Conservation (phyloP, 2,888 invertebrate species). For the Heterodera filipjevi region DNA sequence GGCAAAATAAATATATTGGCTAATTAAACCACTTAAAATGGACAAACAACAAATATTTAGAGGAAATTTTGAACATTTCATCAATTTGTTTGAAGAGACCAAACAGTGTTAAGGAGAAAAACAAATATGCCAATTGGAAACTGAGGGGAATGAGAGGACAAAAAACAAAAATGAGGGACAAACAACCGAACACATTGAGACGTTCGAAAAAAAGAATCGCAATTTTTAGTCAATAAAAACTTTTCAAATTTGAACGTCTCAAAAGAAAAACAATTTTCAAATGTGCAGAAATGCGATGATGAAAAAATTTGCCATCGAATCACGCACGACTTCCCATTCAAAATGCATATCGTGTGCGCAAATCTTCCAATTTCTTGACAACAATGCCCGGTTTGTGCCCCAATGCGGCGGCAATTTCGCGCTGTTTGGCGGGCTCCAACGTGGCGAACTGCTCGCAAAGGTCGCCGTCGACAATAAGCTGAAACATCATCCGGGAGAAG, state of each 20-base stretch:
- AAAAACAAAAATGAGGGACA: neutral
- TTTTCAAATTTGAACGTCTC: neutral
- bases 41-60: neutral
- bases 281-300: neutral
- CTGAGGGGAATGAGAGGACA: neutral
- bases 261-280: neutral
- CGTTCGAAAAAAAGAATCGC: neutral
- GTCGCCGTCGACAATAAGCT: constrained; percentile 98
- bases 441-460: constrained; percentile 98
- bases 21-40: neutral
- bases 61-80: neutral
- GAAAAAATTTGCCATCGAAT: neutral
- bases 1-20: constrained; percentile 4
- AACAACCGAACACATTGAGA: constrained; percentile 1
- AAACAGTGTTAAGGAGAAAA: neutral
- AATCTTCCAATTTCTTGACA: constrained; percentile 85
- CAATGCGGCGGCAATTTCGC: constrained; percentile 88
- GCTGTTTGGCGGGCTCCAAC: constrained; percentile 89
- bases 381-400: constrained; percentile 69
- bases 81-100: neutral
- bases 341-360: constrained; percentile 96
- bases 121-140: constrained; percentile 17
- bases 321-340: constrained; percentile 70
- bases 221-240: neutral
- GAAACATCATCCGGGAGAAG: no score